Percentiles rank a stretch among this genome's conserved stretches.
phyloP scores from a whole-genome alignment of 1,140 invertebrate species.

The Platyscapa corneri region DNA sequence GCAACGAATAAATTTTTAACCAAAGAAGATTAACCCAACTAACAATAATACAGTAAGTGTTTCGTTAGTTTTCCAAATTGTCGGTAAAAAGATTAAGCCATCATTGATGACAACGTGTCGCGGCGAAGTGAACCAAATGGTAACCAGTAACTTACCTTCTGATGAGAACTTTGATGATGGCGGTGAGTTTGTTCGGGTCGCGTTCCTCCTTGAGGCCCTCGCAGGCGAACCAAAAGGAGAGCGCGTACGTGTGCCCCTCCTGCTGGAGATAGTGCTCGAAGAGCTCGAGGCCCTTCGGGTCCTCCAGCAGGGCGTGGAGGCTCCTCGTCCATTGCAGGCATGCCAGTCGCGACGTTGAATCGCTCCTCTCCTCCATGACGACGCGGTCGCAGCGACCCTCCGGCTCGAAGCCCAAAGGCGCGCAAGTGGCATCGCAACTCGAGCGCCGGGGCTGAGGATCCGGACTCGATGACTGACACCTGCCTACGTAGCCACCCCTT shows the following conservation, averaged over 20 bases:
- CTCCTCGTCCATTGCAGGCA: conserved; percentile 91
- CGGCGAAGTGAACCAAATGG: no score
- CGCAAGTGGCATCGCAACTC: conserved; percentile 71
- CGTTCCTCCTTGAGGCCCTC: conserved; percentile 89
- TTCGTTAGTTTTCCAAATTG: no score
- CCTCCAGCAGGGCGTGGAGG: conserved; percentile 85
- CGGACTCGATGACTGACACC: conserved; percentile 70
- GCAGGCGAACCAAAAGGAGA: conserved; percentile 94
- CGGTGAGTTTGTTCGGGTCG: conserved; percentile 76
- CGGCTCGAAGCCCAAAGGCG: conserved; percentile 75
- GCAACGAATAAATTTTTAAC: no score
- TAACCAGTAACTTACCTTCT: conserved; percentile 33
- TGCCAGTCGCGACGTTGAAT: conserved; percentile 78
- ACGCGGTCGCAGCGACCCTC: conserved; percentile 72
- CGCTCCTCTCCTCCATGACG: conserved; percentile 66
- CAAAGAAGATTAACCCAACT: no score
- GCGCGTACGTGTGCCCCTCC: conserved; percentile 84
- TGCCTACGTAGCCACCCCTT: conserved; percentile 68
- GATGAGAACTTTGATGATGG: conserved; percentile 50
- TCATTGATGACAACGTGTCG: no score
- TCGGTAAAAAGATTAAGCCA: no score
- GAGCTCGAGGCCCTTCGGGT: conserved; percentile 88
- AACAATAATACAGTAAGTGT: no score
- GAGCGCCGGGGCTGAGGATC: conserved; percentile 73
- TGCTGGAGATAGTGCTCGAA: conserved; percentile 89